Base-by-base conservation (phyloP, 2,888 invertebrate genomes). In the Criorhina ranunculi region DNA sequence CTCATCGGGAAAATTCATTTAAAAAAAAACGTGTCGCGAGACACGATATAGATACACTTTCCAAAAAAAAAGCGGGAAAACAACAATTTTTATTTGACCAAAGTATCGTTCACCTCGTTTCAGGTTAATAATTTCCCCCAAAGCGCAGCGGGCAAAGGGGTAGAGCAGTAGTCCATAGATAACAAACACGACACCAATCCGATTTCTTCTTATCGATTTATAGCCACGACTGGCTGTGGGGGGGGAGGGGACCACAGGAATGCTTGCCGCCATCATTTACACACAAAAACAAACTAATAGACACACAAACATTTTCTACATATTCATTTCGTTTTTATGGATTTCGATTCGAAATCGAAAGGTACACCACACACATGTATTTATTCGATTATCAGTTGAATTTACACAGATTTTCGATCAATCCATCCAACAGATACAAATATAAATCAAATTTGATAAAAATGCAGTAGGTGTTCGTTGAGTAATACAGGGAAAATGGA, bases 121-220 rank as follows among this genome's bases (percentile, higher is more conserved):
- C 19, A 24, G 51, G 51, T 66, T 66, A 46, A 5, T 46, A 31
- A 53, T n/a, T 40, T 59, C 29, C 12, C 29, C 9, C 15, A 33
- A 9, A 11, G n/a, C 40, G 9, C 19, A 29, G 24, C 51, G 66
- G 66, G 49, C 37, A 31, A 33, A 19, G 42, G 31, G 15, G 51
- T 53, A 69, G n/a, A n/a, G 44, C 4, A 3, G 4, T 24, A 24
- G 24, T 69, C 35, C 31, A 46, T 35, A 69, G 57, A 44, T 57
- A 72, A 42, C 29, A 51, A 60, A 57, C 17, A 49, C 66, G 49
- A 42, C 66, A 51, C 59, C 59, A 19, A 66, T 49, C 51, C 40
- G 40, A 40, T 42, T 51, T 31, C 40, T 35, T 72, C 75, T 64
- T 75, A 76, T 76, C 76, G 67, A 64, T 55, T 64, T 73, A 64